Conservation (phyloP, 2,113 vertebrate genomes). For the Colistium nudipinnis region DNA sequence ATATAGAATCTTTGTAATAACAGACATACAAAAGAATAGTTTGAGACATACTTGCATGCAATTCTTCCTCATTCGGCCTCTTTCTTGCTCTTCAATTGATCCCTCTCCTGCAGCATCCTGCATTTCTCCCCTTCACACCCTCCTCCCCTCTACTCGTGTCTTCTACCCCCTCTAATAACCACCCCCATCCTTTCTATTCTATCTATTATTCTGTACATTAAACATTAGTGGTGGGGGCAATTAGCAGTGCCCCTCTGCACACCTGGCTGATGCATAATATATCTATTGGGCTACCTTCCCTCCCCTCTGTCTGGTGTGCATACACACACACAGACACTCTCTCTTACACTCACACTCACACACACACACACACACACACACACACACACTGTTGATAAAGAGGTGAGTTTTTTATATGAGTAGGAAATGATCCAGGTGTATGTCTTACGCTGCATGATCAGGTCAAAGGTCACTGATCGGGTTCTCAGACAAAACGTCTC, state of each 20-base stretch:
- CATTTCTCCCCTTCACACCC: neutral
- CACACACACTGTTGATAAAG: constrained; percentile 49
- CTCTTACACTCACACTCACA: constrained; percentile 34
- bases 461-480: constrained; percentile 40
- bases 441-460: constrained; percentile 37
- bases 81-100: neutral
- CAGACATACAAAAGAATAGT: constrained; percentile 5
- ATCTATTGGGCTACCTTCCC: constrained; percentile 68
- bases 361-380: constrained; percentile 19
- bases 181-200: constrained; percentile 16
- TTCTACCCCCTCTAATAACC: neutral
- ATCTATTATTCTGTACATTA: constrained; percentile 80
- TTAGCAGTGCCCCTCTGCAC: constrained; percentile 77
- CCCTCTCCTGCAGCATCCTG: constrained; percentile 11
- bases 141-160: neutral
- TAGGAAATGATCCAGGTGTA: constrained; percentile 6
- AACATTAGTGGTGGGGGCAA: constrained; percentile 85
- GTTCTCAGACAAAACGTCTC: constrained; percentile 1
- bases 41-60: neutral
- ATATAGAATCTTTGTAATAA: neutral
- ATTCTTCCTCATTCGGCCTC: neutral
- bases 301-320: constrained; percentile 41
- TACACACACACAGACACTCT: constrained; percentile 32
- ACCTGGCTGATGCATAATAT: constrained; percentile 83
- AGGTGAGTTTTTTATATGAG: constrained; percentile 20